phyloP scores from a whole-genome alignment of 2,888 invertebrate species.

The Tribolium freemani region DNA sequence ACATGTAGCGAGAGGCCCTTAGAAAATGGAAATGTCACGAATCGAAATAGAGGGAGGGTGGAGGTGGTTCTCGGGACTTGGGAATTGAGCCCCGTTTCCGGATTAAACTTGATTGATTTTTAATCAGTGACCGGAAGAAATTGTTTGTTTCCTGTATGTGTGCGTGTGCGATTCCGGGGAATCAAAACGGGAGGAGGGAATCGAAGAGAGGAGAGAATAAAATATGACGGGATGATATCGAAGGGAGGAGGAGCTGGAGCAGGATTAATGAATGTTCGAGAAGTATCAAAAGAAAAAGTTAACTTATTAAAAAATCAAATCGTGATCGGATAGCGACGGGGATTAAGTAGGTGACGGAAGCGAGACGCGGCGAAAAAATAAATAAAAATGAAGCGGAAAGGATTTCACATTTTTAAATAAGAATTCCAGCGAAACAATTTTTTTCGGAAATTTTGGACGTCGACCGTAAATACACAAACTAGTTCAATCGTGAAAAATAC shows the following conservation, averaged over 20 bases:
- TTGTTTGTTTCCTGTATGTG: constrained; percentile 26
- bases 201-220: neutral
- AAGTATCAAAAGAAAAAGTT: neutral
- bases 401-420: too few relatives aligned
- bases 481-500: too few relatives aligned
- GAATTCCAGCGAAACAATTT: too few relatives aligned
- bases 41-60: constrained; percentile 39
- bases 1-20: constrained; percentile 49
- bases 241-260: neutral
- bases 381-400: too few relatives aligned
- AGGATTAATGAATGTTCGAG: neutral
- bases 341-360: neutral
- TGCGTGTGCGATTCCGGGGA: neutral
- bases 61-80: neutral
- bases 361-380: too few relatives aligned
- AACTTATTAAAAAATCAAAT: neutral
- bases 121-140: constrained; percentile 36
- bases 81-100: neutral
- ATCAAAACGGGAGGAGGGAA: neutral
- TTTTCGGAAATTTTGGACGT: too few relatives aligned
- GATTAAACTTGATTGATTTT: constrained; percentile 27
- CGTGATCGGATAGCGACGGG: neutral
- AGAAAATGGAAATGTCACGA: constrained; percentile 60
- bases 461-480: too few relatives aligned
- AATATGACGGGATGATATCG: neutral